phyloP scores from a whole-genome alignment of 37 sponge, comb jelly and placozoan species.

The Oscarella lobularis region DNA sequence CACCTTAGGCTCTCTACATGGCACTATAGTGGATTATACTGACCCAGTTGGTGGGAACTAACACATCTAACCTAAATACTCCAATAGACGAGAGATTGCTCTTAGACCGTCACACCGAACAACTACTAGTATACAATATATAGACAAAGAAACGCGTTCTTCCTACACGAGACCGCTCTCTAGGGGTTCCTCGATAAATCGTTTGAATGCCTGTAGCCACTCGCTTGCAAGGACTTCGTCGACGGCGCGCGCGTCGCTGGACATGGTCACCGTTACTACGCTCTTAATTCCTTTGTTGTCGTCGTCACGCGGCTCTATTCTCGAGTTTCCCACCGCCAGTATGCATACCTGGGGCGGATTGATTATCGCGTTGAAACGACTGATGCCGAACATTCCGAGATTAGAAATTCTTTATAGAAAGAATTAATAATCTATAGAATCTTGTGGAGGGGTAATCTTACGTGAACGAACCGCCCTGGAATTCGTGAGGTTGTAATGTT shows the following conservation, averaged over 20 bases:
- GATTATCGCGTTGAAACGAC: background rate
- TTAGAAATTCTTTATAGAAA: slow-evolving; percentile 13
- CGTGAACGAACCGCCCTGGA: slow-evolving; percentile 84
- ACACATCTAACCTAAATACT: too few relatives aligned
- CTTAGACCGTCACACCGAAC: too few relatives aligned
- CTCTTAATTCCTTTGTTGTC: slow-evolving; percentile 16
- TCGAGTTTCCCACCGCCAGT: slow-evolving; percentile 90
- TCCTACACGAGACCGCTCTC: background rate
- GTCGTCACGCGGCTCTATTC: slow-evolving; percentile 52
- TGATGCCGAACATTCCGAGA: slow-evolving; percentile 10
- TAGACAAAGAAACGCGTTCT: too few relatives aligned
- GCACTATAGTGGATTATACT: too few relatives aligned
- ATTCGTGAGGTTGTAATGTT: slow-evolving; percentile 77
- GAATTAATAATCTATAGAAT: background rate
- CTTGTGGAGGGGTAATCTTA: background rate
- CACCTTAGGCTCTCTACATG: too few relatives aligned
- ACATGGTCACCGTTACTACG: background rate
- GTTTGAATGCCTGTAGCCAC: background rate
- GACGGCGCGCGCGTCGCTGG: slow-evolving; percentile 1
- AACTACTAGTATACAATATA: too few relatives aligned
- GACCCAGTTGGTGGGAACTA: too few relatives aligned
- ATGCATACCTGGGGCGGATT: slow-evolving; percentile 51
- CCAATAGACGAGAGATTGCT: too few relatives aligned
- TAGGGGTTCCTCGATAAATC: background rate
- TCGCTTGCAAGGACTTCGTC: background rate